Base-by-base conservation (phyloP, 2,113 vertebrate genomes). In the Callaeas wilsoni region DNA sequence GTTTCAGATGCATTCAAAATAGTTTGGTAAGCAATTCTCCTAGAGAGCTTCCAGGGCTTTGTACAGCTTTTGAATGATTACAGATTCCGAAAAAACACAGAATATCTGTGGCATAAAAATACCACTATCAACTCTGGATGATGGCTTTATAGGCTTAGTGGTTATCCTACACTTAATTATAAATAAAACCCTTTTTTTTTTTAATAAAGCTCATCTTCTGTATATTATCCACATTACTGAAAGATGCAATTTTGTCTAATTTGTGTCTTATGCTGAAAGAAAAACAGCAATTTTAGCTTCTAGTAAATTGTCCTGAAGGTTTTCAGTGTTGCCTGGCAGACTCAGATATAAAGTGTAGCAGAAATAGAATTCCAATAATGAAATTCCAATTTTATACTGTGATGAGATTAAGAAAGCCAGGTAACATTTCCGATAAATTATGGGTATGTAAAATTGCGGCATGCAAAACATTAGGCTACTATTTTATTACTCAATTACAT, bases 401-500 rank as follows among this genome's bases (percentile, higher is more conserved):
- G 80, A 94, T 89, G 60, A 83, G 80, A 94, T 91, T 85, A 89
- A 71, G 47, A 74, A 83, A 90, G 27, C 50, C 68, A 91, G 76
- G 88, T 93, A 92, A 68, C 59, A 82, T 94, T 87, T 71, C 56
- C 64, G 35, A 89, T 91, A 75, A 88, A 70, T 91, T 88, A 96
- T 77, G 56, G 20, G 11, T 62, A 80, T 60, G 53, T 80, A 92
- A 86, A 96, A 65, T 60, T 90, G 56, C 60, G 90, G 78, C 59
- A 82, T 39, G 65, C 80, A 85, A 94, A 93, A 88, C 73, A 76
- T 82, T 84, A 82, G 49, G 55, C 37, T 77, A 64, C 39, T 70
- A 84, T 69, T 90, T 96, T 94, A 96, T 97, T 95, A 88, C 89
- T 87, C 91, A 89, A 91, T 87, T 95, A 79, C n/a, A 17, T 89